phyloP scores from a whole-genome alignment of 2,888 invertebrate species.

The Dione juno region DNA sequence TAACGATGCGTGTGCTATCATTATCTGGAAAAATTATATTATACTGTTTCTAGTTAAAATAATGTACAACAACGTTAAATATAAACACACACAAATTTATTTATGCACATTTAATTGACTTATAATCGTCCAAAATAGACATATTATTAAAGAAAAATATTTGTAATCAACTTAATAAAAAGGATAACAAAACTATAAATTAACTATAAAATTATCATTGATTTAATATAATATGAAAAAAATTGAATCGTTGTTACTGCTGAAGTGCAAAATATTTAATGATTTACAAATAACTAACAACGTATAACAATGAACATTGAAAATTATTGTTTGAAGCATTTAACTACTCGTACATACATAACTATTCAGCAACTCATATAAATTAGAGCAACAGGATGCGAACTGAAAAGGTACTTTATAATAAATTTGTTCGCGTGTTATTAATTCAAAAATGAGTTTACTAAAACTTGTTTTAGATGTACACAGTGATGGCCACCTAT shows the following conservation, averaged over 20 bases:
- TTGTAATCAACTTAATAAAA: background rate
- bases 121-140: no score
- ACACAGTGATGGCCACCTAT: background rate
- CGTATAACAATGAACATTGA: slow-evolving; percentile 10
- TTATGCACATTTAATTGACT: no score
- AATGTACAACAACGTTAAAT: no score
- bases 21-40: no score
- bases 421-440: background rate
- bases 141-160: no score
- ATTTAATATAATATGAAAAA: background rate
- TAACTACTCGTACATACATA: slow-evolving; percentile 10
- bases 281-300: slow-evolving; percentile 12
- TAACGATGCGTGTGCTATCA: no score
- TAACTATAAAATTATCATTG: background rate
- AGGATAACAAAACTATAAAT: background rate
- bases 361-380: slow-evolving; percentile 16
- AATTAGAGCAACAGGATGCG: slow-evolving; percentile 10
- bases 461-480: background rate
- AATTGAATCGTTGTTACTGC: background rate
- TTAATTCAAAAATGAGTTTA: background rate
- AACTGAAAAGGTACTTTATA: background rate
- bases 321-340: slow-evolving; percentile 17
- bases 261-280: background rate
- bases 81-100: no score
- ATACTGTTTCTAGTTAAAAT: no score